Evolutionary conservation across 2,113 vertebrate genomes (phyloP), one percentile per base, ranked within the genome.

Genomic region (Engraulis encrasicolus): DNA sequence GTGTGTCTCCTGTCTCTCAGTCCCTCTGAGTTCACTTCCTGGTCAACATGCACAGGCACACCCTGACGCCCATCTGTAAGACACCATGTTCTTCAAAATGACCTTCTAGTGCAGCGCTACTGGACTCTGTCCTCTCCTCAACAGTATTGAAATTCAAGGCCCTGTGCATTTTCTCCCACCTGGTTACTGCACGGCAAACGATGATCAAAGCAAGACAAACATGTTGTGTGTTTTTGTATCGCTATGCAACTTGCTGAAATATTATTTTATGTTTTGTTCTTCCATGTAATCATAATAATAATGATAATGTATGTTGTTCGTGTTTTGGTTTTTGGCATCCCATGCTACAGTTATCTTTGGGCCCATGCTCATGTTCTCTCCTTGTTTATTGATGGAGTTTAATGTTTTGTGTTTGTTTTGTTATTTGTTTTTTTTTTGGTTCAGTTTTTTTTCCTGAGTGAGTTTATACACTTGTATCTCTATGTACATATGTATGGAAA

Each of bases 401-500:
- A 83, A 81, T 80, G 84, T 80, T 77, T 79, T 85, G 81, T 89
- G 86, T 87, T 52, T 84, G 92, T 81, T 89, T 89, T 92, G 88
- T 84, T 90, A 91, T 86, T 19, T 91, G 79, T 89, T 71, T 91
- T 71, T 91, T 85, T 88, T n/a, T n/a, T n/a, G n/a, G n/a, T n/a
- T n/a, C n/a, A n/a, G 77, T 27, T 82, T 40, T 84, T 82, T 80
- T 85, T 80, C 78, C 80, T 85, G 81, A 89, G 86, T 87, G 58
- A 85, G 92, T 81, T 89, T 89, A 92, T 89, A 85, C 91, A 91
- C 86, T 19, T 91, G 79, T 89, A 77, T 91, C 77, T 91, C 85
- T 88, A 91, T 90, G 88, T 93, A 90, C 89, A 87, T 93, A 89
- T 89, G 86, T 94, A 93, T 91, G 90, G 88, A 85, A 81, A 92